Evolutionary conservation across 2,888 invertebrate species (phyloP), one percentile per base, ranked within the genome.

Genomic region (Maniola hyperantus): DNA sequence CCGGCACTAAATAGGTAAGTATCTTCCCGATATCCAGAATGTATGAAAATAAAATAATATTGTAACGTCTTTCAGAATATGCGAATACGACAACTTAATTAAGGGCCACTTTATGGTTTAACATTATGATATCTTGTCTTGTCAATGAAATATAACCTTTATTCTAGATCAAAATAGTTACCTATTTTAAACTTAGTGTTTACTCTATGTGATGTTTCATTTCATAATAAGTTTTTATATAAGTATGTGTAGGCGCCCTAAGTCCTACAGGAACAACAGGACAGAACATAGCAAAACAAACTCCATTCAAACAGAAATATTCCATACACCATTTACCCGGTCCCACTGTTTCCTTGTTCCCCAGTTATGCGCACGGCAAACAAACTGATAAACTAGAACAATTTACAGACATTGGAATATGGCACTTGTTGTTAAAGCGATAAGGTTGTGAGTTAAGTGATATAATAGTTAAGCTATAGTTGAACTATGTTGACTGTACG

Each of bases 311-410:
- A 51, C 51, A 51, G 18, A 39, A 61, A 62, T 26, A 62, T 53
- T 62, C 53, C 62, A 53, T 42, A 39, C 53, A 64, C 57, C 34
- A 57, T 57, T 50, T 48, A 50, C 61, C 46, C 57, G 48, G 36
- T 39, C 50, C 42, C 33, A 50, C 58, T 51, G 57, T 58, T 58
- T 58, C 42, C 62, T 62, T 62, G 51, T 59, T 65, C 50, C 51
- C 11, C 51, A 65, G 64, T 65, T 65, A 58, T 65, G 64, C 64
- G 42, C 42, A 34, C 58, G 39, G 51, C 51, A 59, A 58, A 50
- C 57, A 58, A 65, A 59, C 64, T 65, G 64, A 65, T 65, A 65
- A 64, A 58, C 58, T 42, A 7, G 50, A 44, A 51, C 64, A 59
- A 26, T 53, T 48, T 8, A 63, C 6, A 33, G 18, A n/a, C 34